A percentile compares a stretch with the other conserved stretches of the same genome.
These are phyloP conservation scores for Eumeta japonica DNA, from an alignment of 1,140 invertebrate species.

Conservation along the genomic window DNA sequence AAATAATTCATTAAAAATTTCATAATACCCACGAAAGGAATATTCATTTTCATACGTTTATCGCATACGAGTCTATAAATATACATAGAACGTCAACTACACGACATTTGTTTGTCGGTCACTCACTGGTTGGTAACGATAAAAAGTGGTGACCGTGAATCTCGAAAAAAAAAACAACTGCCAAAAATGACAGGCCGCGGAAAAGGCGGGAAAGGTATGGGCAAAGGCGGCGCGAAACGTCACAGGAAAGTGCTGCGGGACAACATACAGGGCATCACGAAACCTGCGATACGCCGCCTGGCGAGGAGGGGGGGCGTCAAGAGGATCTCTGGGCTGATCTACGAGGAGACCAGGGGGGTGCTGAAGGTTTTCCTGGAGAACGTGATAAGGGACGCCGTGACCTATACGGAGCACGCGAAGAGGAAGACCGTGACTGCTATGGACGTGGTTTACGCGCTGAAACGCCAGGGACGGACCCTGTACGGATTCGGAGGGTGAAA, in stretches of 20 bases:
- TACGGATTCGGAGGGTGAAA: conserved; percentile 67
- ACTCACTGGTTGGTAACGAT: no score
- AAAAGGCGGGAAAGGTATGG: conserved; percentile 68
- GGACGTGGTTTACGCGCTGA: conserved; percentile 85
- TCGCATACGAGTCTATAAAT: no score
- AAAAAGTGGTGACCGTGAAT: no score
- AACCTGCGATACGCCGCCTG: conserved; percentile 48
- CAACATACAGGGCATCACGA: conserved; percentile 63
- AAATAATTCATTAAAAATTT: no score
- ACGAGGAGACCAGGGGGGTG: conserved; percentile 40
- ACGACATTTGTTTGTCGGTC: no score
- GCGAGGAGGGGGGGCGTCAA: conserved; percentile 76
- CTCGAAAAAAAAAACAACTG: no score
- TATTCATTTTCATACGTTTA: no score
- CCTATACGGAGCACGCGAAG: conserved; percentile 82
- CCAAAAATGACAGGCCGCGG: conserved; percentile 63
- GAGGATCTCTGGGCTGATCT: conserved; percentile 48
- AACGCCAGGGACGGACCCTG: conserved; percentile 73
- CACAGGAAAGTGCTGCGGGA: conserved; percentile 69
- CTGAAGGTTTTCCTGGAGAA: conserved; percentile 82
- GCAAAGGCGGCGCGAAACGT: conserved; percentile 69
- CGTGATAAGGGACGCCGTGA: conserved; percentile 79
- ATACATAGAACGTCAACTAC: no score
- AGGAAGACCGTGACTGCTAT: conserved; percentile 83
- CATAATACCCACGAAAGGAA: no score